Evolutionary conservation across 2,113 vertebrate species (phyloP).

Genomic region (Calyptomena viridis): DNA sequence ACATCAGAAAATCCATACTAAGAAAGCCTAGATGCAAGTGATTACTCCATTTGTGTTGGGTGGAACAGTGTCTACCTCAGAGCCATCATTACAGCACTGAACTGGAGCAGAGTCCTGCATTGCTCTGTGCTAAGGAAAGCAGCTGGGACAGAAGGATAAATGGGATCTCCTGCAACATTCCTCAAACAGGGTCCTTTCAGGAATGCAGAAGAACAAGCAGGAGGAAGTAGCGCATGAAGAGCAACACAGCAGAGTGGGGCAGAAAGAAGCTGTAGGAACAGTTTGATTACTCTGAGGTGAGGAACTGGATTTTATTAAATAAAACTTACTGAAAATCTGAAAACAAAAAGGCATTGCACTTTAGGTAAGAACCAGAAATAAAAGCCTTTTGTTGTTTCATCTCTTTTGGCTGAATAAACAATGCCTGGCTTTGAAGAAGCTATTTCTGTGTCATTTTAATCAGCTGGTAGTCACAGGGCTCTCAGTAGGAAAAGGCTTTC

Average conservation of each 20-base stretch:
- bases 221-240: not conserved
- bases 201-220: not conserved
- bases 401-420: constrained; percentile 45
- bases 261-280: not conserved
- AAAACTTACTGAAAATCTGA: not conserved
- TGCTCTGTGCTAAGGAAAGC: not conserved
- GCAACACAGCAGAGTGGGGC: rapidly evolving
- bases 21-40: not conserved
- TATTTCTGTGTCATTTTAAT: constrained; percentile 24
- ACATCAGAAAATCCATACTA: not conserved
- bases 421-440: constrained; percentile 20
- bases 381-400: constrained; percentile 8
- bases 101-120: too few relatives aligned
- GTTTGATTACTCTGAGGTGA: not conserved
- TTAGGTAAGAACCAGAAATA: constrained; percentile 4
- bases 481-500: not conserved
- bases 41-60: rapidly evolving
- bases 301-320: not conserved
- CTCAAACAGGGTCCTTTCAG: rapidly evolving
- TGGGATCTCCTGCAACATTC: not conserved
- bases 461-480: constrained; percentile 35
- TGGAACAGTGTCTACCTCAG: rapidly evolving
- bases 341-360: not conserved
- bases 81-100: not conserved
- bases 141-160: not conserved